phyloP scores from a whole-genome alignment of 2,888 invertebrate species.

The Escarpia spicata region DNA sequence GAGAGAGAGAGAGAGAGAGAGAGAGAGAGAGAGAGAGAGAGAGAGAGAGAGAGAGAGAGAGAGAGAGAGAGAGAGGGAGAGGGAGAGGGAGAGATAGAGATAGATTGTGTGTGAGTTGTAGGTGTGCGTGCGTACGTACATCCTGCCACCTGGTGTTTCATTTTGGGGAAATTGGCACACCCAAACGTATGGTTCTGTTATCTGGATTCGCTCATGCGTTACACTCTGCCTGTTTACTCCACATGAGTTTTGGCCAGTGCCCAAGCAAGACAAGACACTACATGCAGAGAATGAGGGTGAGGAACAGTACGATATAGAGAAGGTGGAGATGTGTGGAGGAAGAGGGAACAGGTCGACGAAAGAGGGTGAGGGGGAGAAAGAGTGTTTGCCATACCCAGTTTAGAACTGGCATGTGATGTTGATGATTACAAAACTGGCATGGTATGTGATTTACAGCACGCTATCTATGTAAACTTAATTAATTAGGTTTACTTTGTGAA shows the following conservation, averaged over 20 bases:
- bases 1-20: neutral
- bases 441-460: neutral
- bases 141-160: too few relatives aligned
- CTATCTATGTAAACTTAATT: neutral
- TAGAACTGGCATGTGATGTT: neutral
- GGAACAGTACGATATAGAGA: neutral
- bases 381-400: neutral
- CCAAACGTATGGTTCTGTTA: too few relatives aligned
- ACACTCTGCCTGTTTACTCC: too few relatives aligned
- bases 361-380: neutral
- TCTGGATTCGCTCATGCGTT: too few relatives aligned
- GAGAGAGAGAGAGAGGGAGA: neutral
- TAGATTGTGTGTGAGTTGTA: neutral
- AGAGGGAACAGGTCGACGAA: neutral
- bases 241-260: too few relatives aligned
- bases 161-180: too few relatives aligned
- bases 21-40: neutral
- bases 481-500: neutral
- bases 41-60: neutral
- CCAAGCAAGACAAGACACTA: neutral
- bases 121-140: too few relatives aligned
- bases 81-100: neutral
- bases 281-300: neutral
- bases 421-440: neutral
- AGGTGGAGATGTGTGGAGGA: neutral